phyloP scores from a whole-genome alignment of 1,140 invertebrate genomes.

The Cheumatopsyche charites region DNA sequence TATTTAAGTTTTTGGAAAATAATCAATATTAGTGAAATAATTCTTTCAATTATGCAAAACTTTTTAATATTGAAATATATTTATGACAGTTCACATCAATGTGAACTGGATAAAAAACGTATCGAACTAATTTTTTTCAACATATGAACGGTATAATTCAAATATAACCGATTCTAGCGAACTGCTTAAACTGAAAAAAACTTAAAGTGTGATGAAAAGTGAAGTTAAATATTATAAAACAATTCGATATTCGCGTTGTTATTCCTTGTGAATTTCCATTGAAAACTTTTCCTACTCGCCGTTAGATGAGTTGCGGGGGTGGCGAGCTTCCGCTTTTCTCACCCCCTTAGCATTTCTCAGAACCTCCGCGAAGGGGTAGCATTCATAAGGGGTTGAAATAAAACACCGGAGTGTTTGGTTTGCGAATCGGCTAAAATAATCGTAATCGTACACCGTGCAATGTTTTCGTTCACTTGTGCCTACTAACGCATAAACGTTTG shows the following conservation, averaged over 20 bases:
- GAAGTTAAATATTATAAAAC: background rate
- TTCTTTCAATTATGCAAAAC: no score
- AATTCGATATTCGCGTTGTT: background rate
- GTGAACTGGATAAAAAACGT: no score
- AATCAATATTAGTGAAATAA: no score
- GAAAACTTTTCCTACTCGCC: constrained; percentile 36
- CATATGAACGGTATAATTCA: no score
- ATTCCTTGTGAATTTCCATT: background rate
- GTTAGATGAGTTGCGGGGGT: constrained; percentile 35
- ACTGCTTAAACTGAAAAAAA: no score
- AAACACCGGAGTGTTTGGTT: background rate
- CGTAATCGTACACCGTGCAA: no score
- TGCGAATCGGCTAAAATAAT: constrained; percentile 8
- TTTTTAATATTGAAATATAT: no score
- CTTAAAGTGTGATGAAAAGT: no score
- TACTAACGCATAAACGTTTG: background rate
- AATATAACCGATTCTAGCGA: no score
- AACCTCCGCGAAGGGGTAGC: constrained; percentile 18
- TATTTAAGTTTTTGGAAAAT: no score
- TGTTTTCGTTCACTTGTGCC: background rate
- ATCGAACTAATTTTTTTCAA: no score
- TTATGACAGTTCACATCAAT: no score
- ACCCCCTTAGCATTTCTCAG: constrained; percentile 34
- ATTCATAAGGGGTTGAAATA: background rate
- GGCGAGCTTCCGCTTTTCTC: constrained; percentile 25